phyloP scores from a whole-genome alignment of 2,113 vertebrate species.

The Smithornis capensis region DNA sequence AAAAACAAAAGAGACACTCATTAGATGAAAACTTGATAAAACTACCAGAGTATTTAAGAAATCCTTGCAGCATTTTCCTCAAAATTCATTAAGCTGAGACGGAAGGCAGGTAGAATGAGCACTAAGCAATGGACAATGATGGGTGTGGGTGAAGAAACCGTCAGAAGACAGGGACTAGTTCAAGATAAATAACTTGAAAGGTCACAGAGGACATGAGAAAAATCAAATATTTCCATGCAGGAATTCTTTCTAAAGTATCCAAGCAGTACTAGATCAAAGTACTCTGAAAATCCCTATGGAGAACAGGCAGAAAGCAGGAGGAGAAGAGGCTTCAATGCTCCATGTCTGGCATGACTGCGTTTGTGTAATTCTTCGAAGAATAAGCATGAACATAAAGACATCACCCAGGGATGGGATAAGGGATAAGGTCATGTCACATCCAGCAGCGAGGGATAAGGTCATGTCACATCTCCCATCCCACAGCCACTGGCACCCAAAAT shows the following conservation, averaged over 20 bases:
- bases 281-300: not conserved
- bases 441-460: not conserved
- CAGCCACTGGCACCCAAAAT: accelerated
- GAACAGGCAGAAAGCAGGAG: not conserved
- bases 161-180: not conserved
- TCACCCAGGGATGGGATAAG: not conserved
- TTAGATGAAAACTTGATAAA: not conserved
- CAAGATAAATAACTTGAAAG: not conserved
- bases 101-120: not conserved
- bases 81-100: not conserved
- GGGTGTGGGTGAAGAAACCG: not conserved
- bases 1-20: not conserved
- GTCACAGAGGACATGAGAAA: not conserved
- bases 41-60: not conserved
- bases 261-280: not conserved
- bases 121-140: not conserved
- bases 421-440: not conserved
- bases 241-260: not conserved
- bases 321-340: not conserved
- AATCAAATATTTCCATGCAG: not conserved
- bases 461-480: not conserved
- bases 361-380: not conserved
- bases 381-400: not conserved
- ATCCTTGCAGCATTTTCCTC: not conserved
- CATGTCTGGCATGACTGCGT: accelerated